These are phyloP conservation scores for Cephus spinipes DNA, from an alignment of 2,888 invertebrate species.

Conservation along the genomic window DNA sequence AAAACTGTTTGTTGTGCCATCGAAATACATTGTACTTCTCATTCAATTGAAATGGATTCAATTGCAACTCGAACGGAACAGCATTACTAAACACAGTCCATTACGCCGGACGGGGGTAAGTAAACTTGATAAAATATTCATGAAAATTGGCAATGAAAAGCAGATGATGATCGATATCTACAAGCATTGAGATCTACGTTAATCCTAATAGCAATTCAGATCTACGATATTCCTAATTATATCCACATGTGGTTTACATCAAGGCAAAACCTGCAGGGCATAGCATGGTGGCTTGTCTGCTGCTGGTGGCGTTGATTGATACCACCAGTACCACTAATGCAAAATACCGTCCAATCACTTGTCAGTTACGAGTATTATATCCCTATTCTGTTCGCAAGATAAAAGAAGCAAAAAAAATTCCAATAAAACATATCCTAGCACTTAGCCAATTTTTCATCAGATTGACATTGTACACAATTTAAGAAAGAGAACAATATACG, in stretches of 20 bases:
- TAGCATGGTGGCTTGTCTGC: neutral
- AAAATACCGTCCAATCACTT: neutral
- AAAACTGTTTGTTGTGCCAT: neutral
- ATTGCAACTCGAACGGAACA: neutral
- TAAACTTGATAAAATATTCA: neutral
- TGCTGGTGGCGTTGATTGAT: conserved; percentile 4
- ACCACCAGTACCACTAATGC: neutral
- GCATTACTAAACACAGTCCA: neutral
- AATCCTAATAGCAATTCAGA: neutral
- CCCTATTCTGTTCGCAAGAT: neutral
- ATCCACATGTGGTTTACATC: neutral
- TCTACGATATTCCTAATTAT: neutral
- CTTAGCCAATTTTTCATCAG: neutral
- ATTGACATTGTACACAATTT: neutral
- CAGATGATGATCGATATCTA: neutral
- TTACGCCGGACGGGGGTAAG: neutral
- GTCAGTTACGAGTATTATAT: neutral
- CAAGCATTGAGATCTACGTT: neutral
- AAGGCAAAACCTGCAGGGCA: neutral
- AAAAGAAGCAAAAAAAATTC: neutral
- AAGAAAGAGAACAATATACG: neutral
- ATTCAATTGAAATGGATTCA: neutral
- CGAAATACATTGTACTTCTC: neutral
- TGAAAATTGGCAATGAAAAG: neutral
- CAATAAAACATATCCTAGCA: neutral